Evolutionary conservation across 2,113 vertebrate species (phyloP).

Genomic region (Ramphastos sulfuratus): DNA sequence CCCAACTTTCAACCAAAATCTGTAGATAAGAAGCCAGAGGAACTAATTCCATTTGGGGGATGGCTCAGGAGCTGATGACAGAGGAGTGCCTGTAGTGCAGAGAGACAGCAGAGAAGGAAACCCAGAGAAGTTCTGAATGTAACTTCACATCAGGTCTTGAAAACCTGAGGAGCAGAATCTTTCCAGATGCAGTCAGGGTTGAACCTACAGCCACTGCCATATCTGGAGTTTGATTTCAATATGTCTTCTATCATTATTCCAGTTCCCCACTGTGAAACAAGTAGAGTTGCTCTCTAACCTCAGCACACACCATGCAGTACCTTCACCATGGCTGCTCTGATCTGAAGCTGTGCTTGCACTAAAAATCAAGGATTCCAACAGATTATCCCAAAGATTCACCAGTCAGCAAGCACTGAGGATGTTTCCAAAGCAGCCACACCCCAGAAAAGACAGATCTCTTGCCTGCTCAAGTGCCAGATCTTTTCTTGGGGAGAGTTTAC

Average conservation of each 20-base stretch:
- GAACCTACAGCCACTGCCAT: background rate
- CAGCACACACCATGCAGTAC: background rate
- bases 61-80: background rate
- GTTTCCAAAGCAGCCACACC: conserved; percentile 10
- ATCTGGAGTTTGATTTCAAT: background rate
- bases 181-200: background rate
- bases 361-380: background rate
- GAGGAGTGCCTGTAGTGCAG: background rate
- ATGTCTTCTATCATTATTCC: background rate
- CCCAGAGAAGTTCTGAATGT: fast-evolving
- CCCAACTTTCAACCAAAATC: background rate
- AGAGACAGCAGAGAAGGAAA: background rate
- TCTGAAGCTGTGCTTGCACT: background rate
- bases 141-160: background rate
- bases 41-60: background rate
- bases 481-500: background rate
- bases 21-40: background rate
- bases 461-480: conserved; percentile 16
- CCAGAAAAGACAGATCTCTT: conserved; percentile 33
- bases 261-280: background rate
- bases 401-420: background rate
- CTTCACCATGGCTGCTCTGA: background rate
- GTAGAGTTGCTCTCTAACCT: background rate
- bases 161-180: background rate
- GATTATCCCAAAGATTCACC: background rate